Evolutionary conservation across 2,888 invertebrate species (phyloP).

Genomic region (Diaprepes abbreviatus): DNA sequence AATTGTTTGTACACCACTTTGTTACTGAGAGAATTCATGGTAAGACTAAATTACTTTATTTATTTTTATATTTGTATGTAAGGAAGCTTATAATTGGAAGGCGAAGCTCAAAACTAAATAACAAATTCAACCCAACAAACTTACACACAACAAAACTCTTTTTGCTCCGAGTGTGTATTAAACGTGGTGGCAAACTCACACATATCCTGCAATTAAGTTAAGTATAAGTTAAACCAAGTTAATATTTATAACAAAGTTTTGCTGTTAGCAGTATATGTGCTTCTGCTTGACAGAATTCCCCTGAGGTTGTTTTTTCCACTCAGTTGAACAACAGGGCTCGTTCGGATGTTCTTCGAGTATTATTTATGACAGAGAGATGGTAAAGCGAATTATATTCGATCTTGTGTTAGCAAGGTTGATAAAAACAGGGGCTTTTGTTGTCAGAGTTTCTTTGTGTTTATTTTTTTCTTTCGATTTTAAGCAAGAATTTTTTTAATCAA

Average conservation of each 20-base stretch:
- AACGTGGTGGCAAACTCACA: slow-evolving; percentile 38
- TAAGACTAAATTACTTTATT: no score
- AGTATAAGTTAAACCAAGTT: slow-evolving; percentile 52
- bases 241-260: slow-evolving; percentile 55
- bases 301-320: slow-evolving; percentile 52
- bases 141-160: slow-evolving; percentile 25
- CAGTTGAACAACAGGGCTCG: slow-evolving; percentile 49
- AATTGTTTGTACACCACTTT: no score
- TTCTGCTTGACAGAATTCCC: slow-evolving; percentile 50
- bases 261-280: slow-evolving; percentile 51
- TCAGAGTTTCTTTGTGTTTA: background rate
- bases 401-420: background rate
- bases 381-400: slow-evolving; percentile 40
- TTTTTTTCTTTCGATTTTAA: background rate
- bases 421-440: slow-evolving; percentile 14
- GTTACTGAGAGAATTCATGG: no score
- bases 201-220: slow-evolving; percentile 50
- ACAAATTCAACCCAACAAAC: slow-evolving; percentile 5
- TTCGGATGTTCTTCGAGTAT: slow-evolving; percentile 38
- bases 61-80: no score
- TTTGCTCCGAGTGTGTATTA: slow-evolving; percentile 38
- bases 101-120: background rate
- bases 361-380: slow-evolving; percentile 37
- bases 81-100: background rate
- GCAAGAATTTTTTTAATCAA: no score